Evolutionary conservation across 2,888 invertebrate genomes (phyloP), one percentile per base, ranked within the genome.

Genomic region (Leptinotarsa rubiginosa): DNA sequence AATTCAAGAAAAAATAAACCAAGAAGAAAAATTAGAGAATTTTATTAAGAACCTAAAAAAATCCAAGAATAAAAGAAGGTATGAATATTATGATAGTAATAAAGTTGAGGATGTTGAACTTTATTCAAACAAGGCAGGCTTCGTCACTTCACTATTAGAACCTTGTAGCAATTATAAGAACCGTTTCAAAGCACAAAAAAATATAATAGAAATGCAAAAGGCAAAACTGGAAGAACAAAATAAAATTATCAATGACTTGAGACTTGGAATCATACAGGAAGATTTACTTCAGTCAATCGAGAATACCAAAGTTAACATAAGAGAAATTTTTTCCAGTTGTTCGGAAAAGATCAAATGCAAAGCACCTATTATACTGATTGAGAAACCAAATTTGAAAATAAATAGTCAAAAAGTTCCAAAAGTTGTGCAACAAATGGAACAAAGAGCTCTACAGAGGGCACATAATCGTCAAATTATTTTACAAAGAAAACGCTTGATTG

Each of bases 381-480:
- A 90, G 67, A 89, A 90, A 86, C 77, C 84, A 64, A 76, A 81
- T 76, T 83, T 87, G 71, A 80, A 89, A 69, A 83, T 90, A 65
- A 88, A 88, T 80, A 90, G 90, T 77, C 86, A 90, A 75, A 91
- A 90, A 87, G 91, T 92, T 52, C 94, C 94, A 3, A 92, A 91
- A 84, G 92, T 94, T 84, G 84, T 94, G 64, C 90, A 91, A 84
- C 90, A 92, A 84, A 93, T 95, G 93, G 93, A 94, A 82, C 91
- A 92, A 73, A 90, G 93, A 75, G 94, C 94, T 0, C 86, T 92
- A 56, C 92, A 93, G 79, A 89, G 95, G 54, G 92, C 88, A 56
- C 83, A 88, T 78, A 86, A 88, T 52, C 84, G 87, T 72, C 83
- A 86, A 70, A 82, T 88, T 10, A 89, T 89, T 78, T 85, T 89